Percentiles rank a stretch among this genome's conserved stretches.
Conservation (phyloP, 2,888 invertebrate species). For the Dichetophora obliterata region DNA sequence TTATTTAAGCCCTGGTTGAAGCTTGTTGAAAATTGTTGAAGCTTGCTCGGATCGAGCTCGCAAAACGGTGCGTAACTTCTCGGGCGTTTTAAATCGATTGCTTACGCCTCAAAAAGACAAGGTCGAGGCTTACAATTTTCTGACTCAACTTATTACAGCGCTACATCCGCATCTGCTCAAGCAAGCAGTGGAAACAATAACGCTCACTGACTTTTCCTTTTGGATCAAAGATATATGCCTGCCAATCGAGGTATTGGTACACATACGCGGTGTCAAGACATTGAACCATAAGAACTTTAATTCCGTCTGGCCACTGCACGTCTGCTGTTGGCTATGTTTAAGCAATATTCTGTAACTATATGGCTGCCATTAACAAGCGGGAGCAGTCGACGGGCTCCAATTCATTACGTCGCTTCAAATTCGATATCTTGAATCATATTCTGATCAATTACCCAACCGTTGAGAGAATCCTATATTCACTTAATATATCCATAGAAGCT, state of each 20-base stretch:
- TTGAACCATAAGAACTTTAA: conserved; percentile 51
- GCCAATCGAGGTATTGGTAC: conserved; percentile 61
- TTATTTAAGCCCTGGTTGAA: conserved; percentile 80
- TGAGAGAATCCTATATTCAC: conserved; percentile 61
- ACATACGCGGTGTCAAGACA: conserved; percentile 53
- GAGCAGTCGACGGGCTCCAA: conserved; percentile 62
- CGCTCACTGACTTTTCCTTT: conserved; percentile 62
- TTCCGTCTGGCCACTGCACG: conserved; percentile 65
- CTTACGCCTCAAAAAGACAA: conserved; percentile 49
- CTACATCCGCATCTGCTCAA: conserved; percentile 59
- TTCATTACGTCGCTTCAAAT: conserved; percentile 66
- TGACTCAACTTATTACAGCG: conserved; percentile 58
- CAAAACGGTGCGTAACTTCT: conserved; percentile 74
- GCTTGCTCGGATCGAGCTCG: conserved; percentile 82
- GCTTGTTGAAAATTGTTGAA: conserved; percentile 75
- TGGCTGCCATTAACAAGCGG: conserved; percentile 58
- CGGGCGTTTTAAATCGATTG: conserved; percentile 74
- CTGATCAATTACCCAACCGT: conserved; percentile 66
- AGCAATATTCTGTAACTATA: conserved; percentile 68
- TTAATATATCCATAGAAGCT: conserved; percentile 57
- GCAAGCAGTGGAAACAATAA: conserved; percentile 62
- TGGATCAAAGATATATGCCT: conserved; percentile 66
- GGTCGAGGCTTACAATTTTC: conserved; percentile 54
- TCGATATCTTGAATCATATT: conserved; percentile 68
- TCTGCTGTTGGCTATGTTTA: conserved; percentile 69